phyloP scores from a whole-genome alignment of 1,140 invertebrate species.

The Drosophila aff. region DNA sequence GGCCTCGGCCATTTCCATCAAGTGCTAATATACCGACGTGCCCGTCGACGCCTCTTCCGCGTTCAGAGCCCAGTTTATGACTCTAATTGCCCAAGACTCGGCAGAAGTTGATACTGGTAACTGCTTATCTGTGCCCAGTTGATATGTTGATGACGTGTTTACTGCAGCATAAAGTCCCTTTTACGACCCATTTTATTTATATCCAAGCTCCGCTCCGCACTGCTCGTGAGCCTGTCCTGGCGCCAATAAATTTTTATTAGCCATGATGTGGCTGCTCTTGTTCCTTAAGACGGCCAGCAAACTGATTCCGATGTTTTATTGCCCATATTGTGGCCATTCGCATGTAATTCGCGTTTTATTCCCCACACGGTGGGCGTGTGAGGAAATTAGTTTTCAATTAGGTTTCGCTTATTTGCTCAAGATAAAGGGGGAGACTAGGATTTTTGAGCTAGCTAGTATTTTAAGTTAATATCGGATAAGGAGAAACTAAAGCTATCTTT shows the following conservation, averaged over 20 bases:
- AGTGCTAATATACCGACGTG: constrained; percentile 56
- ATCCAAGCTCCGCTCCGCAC: constrained; percentile 58
- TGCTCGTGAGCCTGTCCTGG: constrained; percentile 66
- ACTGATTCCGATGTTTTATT: constrained; percentile 82
- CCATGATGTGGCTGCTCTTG: constrained; percentile 76
- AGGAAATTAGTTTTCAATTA: constrained; percentile 79
- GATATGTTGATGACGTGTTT: constrained; percentile 83
- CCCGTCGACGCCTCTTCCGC: constrained; percentile 76
- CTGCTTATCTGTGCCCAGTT: constrained; percentile 81
- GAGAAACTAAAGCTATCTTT: background rate
- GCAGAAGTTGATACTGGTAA: constrained; percentile 68
- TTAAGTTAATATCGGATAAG: background rate
- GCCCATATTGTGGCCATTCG: constrained; percentile 74
- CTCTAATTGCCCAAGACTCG: constrained; percentile 76
- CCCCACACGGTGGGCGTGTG: constrained; percentile 36
- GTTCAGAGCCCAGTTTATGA: constrained; percentile 75
- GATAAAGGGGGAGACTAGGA: background rate
- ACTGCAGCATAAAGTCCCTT: constrained; percentile 82
- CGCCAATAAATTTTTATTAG: constrained; percentile 83
- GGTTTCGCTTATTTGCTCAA: constrained; percentile 47
- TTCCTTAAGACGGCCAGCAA: constrained; percentile 60
- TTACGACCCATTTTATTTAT: constrained; percentile 82
- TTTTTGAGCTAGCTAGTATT: background rate
- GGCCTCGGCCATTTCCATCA: constrained; percentile 37
- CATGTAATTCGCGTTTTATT: constrained; percentile 76